Conservation (phyloP, 2,113 vertebrate species). For the Fulica atra region DNA sequence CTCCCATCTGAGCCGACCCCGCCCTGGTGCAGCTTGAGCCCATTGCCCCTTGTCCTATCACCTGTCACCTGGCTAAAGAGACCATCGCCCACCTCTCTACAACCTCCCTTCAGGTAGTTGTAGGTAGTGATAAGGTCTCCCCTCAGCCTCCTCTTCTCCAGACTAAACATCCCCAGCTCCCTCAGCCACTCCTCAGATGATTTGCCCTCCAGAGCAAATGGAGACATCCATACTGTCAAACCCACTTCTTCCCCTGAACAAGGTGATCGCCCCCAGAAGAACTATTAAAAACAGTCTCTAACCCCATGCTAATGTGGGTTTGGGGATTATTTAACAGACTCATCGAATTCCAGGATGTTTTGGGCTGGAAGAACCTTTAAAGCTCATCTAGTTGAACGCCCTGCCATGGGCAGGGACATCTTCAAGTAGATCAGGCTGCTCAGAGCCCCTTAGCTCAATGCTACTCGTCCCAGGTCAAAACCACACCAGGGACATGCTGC, state of each 20-base stretch:
- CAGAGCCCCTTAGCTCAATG: neutral
- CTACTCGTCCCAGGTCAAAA: neutral
- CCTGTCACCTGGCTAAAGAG: too few species aligned
- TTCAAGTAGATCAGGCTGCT: neutral
- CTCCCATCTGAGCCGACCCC: too few species aligned
- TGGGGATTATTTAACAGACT: neutral
- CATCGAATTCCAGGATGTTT: neutral
- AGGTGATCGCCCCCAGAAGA: neutral
- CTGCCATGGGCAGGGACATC: neutral
- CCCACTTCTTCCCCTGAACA: neutral
- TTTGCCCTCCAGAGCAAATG: too few species aligned
- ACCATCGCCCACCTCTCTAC: too few species aligned
- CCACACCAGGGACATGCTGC: neutral
- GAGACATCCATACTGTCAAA: neutral
- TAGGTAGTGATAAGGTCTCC: too few species aligned
- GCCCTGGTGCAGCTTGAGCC: too few species aligned
- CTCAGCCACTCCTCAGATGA: too few species aligned
- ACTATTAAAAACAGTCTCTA: neutral
- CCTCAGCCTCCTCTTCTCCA: too few species aligned
- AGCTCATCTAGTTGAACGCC: fast-evolving
- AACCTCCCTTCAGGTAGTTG: too few species aligned
- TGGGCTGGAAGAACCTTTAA: neutral
- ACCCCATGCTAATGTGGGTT: neutral
- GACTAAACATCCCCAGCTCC: too few species aligned
- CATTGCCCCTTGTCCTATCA: too few species aligned